phyloP scores from a whole-genome alignment of 2,113 vertebrate species.

The Hyla sarda region DNA sequence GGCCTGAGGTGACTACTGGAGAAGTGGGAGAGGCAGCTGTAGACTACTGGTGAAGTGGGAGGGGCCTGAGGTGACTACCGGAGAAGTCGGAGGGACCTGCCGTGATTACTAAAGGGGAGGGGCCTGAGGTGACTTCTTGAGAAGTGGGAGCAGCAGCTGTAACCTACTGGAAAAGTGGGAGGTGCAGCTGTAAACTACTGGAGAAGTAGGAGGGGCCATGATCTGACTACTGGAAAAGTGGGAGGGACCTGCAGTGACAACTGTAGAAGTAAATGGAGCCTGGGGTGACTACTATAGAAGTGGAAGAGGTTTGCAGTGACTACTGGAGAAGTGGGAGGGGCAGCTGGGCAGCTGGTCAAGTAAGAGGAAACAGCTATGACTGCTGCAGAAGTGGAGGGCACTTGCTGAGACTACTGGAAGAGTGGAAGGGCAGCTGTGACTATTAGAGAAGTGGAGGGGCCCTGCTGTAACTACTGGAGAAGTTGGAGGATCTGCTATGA shows the following conservation, averaged over 20 bases:
- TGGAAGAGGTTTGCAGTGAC: too few species aligned
- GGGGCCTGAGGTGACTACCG: background rate
- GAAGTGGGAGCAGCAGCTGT: background rate
- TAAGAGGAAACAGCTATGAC: too few species aligned
- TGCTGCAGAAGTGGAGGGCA: too few species aligned
- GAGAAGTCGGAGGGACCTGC: background rate
- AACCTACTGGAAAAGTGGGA: background rate
- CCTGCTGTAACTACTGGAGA: too few species aligned
- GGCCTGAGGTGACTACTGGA: background rate
- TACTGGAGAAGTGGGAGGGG: too few species aligned
- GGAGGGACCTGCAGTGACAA: background rate
- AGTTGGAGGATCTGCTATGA: background rate
- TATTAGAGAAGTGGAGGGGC: too few species aligned
- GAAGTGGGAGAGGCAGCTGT: background rate
- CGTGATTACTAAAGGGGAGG: too few species aligned
- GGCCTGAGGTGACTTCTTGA: background rate
- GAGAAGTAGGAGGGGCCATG: background rate
- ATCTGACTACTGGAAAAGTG: background rate
- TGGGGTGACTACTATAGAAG: background rate
- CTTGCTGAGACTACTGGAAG: too few species aligned
- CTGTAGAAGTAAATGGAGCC: background rate
- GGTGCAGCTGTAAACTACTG: background rate
- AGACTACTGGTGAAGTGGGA: background rate
- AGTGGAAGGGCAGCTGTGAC: too few species aligned
- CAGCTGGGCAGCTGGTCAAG: too few species aligned